Evolutionary conservation across 2,113 vertebrate species (phyloP).

Genomic region (Daphoenositta chrysoptera): DNA sequence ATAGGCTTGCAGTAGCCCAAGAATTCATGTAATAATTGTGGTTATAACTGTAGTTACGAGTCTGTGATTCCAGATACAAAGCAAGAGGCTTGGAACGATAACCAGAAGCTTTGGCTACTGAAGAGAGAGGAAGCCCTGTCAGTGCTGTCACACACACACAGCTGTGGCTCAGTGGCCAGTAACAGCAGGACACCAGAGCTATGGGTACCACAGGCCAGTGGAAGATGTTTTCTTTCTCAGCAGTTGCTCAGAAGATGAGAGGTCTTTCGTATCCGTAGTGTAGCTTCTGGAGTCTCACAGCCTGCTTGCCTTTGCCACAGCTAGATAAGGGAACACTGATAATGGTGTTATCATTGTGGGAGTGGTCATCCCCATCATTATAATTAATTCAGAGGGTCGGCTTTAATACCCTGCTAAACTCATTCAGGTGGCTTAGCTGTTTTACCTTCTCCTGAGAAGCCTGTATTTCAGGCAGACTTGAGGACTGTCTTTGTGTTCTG

Average conservation of each 20-base stretch:
- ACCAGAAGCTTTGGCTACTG: background rate
- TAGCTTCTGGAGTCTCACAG: background rate
- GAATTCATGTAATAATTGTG: background rate
- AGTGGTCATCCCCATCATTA: background rate
- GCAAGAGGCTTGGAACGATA: background rate
- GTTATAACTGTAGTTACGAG: background rate
- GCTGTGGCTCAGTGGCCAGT: background rate
- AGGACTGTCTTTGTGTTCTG: background rate
- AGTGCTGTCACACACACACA: background rate
- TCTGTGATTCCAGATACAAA: background rate
- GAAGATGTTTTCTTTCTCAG: background rate
- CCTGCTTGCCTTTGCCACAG: background rate
- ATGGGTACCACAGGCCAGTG: background rate
- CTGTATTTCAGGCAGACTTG: background rate
- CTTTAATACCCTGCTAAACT: background rate
- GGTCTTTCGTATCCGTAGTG: rapidly evolving
- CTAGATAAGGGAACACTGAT: background rate
- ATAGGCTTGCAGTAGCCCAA: background rate
- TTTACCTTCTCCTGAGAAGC: background rate
- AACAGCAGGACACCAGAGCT: background rate
- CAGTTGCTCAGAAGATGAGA: background rate
- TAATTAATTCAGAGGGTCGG: background rate
- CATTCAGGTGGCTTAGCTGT: background rate
- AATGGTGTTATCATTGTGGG: background rate
- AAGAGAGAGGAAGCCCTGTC: background rate